A percentile compares a stretch with the other conserved stretches of the same genome.
phyloP scores from a whole-genome alignment of 1,140 invertebrate species.

The Mactra quadrangularis region DNA sequence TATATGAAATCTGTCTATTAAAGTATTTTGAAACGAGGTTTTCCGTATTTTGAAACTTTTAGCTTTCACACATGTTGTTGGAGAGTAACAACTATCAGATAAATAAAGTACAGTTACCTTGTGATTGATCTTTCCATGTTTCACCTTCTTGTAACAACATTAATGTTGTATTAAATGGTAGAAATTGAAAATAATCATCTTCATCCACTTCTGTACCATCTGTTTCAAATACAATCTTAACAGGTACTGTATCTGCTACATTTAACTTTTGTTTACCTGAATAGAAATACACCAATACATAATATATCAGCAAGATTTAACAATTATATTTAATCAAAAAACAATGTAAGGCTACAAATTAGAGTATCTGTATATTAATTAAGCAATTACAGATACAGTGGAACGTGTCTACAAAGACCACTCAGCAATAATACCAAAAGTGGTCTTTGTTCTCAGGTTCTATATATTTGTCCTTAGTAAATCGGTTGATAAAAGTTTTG shows the following conservation, averaged over 20 bases:
- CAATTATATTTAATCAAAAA: neutral
- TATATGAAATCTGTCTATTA: too few relatives aligned
- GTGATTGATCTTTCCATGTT: slow-evolving; percentile 93
- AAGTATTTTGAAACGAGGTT: too few relatives aligned
- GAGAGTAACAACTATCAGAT: too few relatives aligned
- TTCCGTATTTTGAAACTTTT: too few relatives aligned
- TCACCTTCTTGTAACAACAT: slow-evolving; percentile 94
- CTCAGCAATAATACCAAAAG: too few relatives aligned
- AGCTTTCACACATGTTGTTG: too few relatives aligned
- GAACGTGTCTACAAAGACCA: too few relatives aligned
- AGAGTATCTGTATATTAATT: too few relatives aligned
- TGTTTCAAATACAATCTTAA: slow-evolving; percentile 92
- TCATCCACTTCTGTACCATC: slow-evolving; percentile 98
- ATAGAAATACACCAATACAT: slow-evolving; percentile 26
- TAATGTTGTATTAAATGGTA: slow-evolving; percentile 95
- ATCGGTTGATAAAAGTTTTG: too few relatives aligned
- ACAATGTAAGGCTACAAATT: neutral
- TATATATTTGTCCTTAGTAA: too few relatives aligned
- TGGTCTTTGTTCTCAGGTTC: too few relatives aligned
- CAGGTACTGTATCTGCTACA: slow-evolving; percentile 45
- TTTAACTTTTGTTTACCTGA: slow-evolving; percentile 72
- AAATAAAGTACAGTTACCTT: slow-evolving; percentile 89
- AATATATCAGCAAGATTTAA: neutral
- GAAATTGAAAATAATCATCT: slow-evolving; percentile 95
- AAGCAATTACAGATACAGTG: too few relatives aligned